phyloP scores from a whole-genome alignment of 1,140 invertebrate species.

The Brachionus sp. region DNA sequence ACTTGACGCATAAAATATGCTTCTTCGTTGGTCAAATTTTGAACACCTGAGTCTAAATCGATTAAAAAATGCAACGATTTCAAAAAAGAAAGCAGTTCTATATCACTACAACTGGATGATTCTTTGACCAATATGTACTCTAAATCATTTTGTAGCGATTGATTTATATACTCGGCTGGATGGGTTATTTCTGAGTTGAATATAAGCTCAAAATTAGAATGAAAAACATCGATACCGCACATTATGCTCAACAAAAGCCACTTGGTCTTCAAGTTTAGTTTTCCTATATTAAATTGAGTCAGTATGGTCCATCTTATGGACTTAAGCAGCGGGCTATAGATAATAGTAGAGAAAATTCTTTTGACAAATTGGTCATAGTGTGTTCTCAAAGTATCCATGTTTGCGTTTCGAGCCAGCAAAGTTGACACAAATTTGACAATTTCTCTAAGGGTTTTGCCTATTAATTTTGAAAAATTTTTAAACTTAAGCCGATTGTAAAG shows the following conservation, averaged over 20 bases:
- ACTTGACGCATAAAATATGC: not conserved
- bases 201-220: conserved; percentile 32
- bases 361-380: conserved; percentile 41
- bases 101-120: not conserved
- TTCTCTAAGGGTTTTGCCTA: conserved; percentile 38
- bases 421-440: conserved; percentile 26
- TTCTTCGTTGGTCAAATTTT: not conserved
- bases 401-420: not conserved
- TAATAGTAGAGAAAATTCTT: conserved; percentile 34
- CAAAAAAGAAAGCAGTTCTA: conserved; percentile 30
- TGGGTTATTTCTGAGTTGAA: not conserved
- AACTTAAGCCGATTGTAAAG: conserved; percentile 32
- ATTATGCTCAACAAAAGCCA: conserved; percentile 40
- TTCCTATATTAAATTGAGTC: conserved; percentile 29
- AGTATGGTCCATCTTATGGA: conserved; percentile 38
- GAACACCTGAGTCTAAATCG: not conserved
- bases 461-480: conserved; percentile 41
- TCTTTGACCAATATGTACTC: conserved; percentile 27
- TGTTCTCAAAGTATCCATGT: not conserved
- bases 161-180: conserved; percentile 4
- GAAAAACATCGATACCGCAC: conserved; percentile 42
- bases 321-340: not conserved
- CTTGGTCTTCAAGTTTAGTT: conserved; percentile 20
- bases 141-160: not conserved
- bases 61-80: conserved; percentile 31